Evolutionary conservation across 2,797 vertebrate genomes (phyloP), one percentile per base, ranked within the genome.

Genomic region (Pseudopleuronectes americanus): DNA sequence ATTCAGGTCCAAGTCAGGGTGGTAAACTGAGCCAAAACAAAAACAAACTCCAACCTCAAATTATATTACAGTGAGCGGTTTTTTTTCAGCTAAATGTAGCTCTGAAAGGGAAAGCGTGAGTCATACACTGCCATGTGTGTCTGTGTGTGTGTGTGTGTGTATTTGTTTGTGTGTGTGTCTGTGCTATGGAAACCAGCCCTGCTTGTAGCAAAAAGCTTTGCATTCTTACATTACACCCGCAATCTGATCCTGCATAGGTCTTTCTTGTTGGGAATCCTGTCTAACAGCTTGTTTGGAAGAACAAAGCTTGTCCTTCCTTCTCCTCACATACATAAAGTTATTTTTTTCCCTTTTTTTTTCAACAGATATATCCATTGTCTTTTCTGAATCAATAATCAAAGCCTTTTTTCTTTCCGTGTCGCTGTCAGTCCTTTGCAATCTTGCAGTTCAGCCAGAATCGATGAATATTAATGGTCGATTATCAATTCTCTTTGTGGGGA

Each of bases 301-400:
- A 81, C 66, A 62, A 87, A 75, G 80, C 72, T 38, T 16, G 51
- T 84, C 69, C 86, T 79, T 79, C 47, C 68, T 61, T 74, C 36
- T 51, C 24, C 28, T n/a, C 16, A 68, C 63, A 62, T 45, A 65
- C 19, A 71, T 64, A 81, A 78, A 79, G 59, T 2, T 5, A 3
- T 65, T 60, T 61, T 61, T 52, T 74, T 54, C 36, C n/a, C 68
- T 56, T 58, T 33, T 48, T 60, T 21, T 41, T 48, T 51, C n/a
- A 23, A 77, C n/a, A 66, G 80, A 88, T 73, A 51, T 80, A 77
- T 88, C 76, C 58, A 43, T 84, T 91, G 84, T 78, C 81, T 89
- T 83, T 79, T 57, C 86, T 79, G 87, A 91, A 92, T 93, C 85
- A 80, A 88, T 91, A 93, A 93, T 93, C 90, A 93, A 90, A 93